Percentiles rank a stretch among this genome's conserved stretches.
Evolutionary conservation across 2,888 invertebrate species (phyloP).

Genomic region (Lithodes maja): DNA sequence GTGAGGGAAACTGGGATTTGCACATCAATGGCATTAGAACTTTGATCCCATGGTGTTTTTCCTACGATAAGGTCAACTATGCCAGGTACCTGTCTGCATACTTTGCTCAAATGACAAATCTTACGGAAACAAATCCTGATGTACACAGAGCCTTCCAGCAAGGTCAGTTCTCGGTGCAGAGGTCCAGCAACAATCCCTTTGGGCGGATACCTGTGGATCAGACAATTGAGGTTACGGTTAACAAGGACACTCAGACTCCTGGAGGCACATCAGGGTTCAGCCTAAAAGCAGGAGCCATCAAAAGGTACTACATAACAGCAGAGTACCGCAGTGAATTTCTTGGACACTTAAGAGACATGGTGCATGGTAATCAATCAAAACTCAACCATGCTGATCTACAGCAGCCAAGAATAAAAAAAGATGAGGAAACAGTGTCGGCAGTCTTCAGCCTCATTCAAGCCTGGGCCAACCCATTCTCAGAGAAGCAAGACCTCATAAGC

Average conservation of each 20-base stretch:
- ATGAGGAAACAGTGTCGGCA: conserved; percentile 6
- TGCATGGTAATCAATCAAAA: background rate
- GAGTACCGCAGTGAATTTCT: background rate
- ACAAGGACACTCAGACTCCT: conserved; percentile 20
- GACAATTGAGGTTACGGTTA: conserved; percentile 3
- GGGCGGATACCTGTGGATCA: conserved; percentile 24
- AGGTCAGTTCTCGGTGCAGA: background rate
- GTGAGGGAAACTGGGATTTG: conserved; percentile 31
- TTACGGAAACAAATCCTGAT: conserved; percentile 18
- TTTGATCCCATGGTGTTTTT: conserved; percentile 26
- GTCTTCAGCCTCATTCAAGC: conserved; percentile 6
- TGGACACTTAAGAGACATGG: background rate
- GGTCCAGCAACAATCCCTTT: background rate
- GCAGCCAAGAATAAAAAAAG: conserved; percentile 14
- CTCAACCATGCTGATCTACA: background rate
- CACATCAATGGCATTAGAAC: conserved; percentile 14
- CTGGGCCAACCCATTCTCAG: conserved; percentile 12
- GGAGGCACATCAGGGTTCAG: conserved; percentile 18
- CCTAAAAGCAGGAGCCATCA: conserved; percentile 13
- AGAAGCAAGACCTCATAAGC: conserved; percentile 10
- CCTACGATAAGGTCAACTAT: conserved; percentile 8
- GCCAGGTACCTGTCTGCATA: conserved; percentile 22
- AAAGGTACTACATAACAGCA: background rate
- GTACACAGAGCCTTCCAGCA: conserved; percentile 13
- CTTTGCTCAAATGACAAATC: conserved; percentile 24